These are phyloP conservation scores for human (Homo sapiens) DNA, from an alignment of 2,113 vertebrate species.

Conservation along the genomic window DNA sequence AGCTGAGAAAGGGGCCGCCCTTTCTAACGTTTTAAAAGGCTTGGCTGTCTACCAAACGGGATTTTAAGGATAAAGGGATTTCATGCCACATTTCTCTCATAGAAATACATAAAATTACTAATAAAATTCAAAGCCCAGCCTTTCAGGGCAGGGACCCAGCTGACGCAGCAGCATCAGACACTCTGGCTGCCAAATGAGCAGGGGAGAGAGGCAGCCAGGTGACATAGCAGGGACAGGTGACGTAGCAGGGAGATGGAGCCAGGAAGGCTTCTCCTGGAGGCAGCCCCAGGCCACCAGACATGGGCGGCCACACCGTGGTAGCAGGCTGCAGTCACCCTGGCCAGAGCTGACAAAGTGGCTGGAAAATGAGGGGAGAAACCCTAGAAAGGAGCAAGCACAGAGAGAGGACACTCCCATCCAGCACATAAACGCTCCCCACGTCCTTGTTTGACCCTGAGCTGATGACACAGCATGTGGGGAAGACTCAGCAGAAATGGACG, in stretches of 20 bases:
- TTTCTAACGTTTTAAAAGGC: not conserved
- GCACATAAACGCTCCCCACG: not conserved
- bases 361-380: not conserved
- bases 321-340: not conserved
- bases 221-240: no score
- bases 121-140: not conserved
- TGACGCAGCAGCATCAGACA: accelerated
- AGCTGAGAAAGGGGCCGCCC: accelerated
- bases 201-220: not conserved
- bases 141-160: accelerated
- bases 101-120: not conserved
- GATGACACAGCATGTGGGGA: accelerated
- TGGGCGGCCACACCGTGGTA: not conserved
- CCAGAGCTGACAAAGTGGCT: not conserved
- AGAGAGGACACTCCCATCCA: not conserved
- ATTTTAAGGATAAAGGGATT: not conserved
- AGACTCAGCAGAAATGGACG: no score
- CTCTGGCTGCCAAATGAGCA: accelerated
- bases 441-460: no score
- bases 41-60: accelerated
- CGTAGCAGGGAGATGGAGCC: no score
- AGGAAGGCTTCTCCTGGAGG: not conserved
- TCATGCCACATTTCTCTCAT: not conserved
- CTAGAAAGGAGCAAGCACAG: not conserved
- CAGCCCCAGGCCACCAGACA: accelerated